phyloP scores from a whole-genome alignment of 2,113 vertebrate species.

The human region GRCh38 chr1:176498001-176498500 shows the following conservation, averaged over 20 bases:
- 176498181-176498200: background rate
- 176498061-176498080: background rate
- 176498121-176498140: background rate
- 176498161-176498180: background rate
- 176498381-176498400: background rate
- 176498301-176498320: background rate
- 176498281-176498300: background rate
- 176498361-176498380: background rate
- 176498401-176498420: background rate
- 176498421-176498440: background rate
- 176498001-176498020: background rate
- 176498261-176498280: background rate
- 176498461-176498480: no score
- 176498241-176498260: background rate
- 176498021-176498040: background rate
- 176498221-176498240: background rate
- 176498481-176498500: no score
- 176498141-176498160: background rate
- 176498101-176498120: background rate
- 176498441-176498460: background rate
- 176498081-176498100: background rate
- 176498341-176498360: background rate
- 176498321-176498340: background rate
- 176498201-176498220: background rate
- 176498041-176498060: slow-evolving; percentile 8